Base-by-base conservation (phyloP, 2,888 invertebrate species). In the Aphidoletes aphidimyza region DNA sequence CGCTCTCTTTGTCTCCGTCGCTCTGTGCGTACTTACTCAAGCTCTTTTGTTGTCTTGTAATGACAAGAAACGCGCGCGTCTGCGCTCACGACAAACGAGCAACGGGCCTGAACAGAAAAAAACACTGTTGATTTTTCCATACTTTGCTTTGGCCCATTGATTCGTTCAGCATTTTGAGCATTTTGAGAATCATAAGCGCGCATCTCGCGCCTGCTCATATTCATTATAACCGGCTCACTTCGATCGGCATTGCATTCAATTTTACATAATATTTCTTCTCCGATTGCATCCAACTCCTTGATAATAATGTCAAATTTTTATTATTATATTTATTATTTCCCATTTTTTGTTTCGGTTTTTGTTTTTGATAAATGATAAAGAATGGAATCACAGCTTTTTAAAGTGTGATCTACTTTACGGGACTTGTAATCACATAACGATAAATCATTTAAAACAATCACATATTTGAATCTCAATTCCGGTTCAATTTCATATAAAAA, bases 291-390 rank as follows among this genome's bases (percentile, higher is more conserved):
- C 81, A 81, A 37, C 81, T 81, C n/a, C 81, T 22, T 81, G 81
- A 81, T 81, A 81, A 81, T 37, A 37, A 81, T 81, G 81, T 81
- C 81, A 81, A 81, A 81, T 37, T 37, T n/a, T 81, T 81, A 81
- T 81, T 37, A 81, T 69, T 17, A 81, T 81, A 81, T 81, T 81
- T 81, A 36, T 81, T 81, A 37, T 37, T 81, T 81, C 81, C n/a
- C n/a, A 1, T 37, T 81, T 36, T 37, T 81, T 22, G n/a, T n/a
- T n/a, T n/a, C n/a, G n/a, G n/a, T n/a, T 22, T n/a, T 81, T 6
- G 37, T 22, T 37, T 81, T 81, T 81, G 81, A 81, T 81, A 81
- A 81, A 81, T 81, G 81, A 81, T 81, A 81, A 81, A 19, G 81
- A 37, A 37, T 37, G n/a, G 81, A 81, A 37, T 81, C 78, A 30